Conservation (phyloP, 2,113 vertebrate species). For the Capra hircus region DNA sequence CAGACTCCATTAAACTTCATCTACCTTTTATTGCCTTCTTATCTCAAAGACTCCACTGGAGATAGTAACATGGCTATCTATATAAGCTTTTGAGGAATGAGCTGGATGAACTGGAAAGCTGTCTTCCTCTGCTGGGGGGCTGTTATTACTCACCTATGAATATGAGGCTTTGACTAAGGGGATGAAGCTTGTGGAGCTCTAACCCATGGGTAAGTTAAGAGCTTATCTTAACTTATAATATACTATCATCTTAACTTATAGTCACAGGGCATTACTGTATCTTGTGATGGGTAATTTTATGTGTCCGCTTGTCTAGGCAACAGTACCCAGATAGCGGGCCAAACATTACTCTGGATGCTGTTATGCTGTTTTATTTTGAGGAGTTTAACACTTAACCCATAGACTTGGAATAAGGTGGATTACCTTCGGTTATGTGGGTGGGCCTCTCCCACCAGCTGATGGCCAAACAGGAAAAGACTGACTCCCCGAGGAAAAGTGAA, state of each 20-base stretch:
- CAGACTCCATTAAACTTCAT: background rate
- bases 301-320: too few relatives aligned
- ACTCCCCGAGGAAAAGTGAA: background rate
- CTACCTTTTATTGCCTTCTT: background rate
- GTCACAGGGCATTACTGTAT: background rate
- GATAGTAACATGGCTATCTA: accelerated
- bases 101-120: background rate
- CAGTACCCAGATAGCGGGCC: background rate
- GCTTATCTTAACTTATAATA: background rate
- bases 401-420: background rate
- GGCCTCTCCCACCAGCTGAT: background rate
- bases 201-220: background rate
- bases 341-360: background rate
- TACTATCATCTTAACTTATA: background rate
- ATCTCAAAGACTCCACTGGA: background rate
- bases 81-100: background rate
- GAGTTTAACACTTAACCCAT: background rate
- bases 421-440: background rate
- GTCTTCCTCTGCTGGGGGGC: background rate
- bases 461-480: background rate
- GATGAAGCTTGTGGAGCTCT: background rate
- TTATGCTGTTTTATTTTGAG: background rate
- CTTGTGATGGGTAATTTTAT: background rate
- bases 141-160: background rate
- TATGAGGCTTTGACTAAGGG: background rate